Conservation (phyloP, 1,140 invertebrate genomes). For the Drosophila nikananu region DNA sequence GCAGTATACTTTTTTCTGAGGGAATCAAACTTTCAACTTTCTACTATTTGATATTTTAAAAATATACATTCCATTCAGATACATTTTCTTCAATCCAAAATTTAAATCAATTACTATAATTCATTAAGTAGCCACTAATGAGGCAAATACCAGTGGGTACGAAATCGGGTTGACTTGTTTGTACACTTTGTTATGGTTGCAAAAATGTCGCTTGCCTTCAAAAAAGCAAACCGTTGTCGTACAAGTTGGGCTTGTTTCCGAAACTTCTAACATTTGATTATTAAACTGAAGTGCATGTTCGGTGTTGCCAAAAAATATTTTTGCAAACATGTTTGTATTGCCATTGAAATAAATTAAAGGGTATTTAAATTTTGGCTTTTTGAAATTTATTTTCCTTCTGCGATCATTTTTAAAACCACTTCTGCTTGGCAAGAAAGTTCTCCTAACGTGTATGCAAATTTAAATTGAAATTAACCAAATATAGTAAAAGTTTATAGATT, state of each 20-base stretch:
- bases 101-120: neutral
- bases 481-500: too few relatives aligned
- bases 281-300: neutral
- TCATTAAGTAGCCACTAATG: neutral
- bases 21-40: neutral
- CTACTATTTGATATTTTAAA: too few relatives aligned
- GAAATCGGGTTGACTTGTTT: too few relatives aligned
- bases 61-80: neutral
- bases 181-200: neutral
- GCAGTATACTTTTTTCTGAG: neutral
- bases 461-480: neutral
- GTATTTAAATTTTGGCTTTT: neutral
- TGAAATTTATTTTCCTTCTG: neutral
- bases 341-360: neutral
- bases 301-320: too few relatives aligned
- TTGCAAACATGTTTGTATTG: neutral
- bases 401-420: neutral
- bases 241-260: neutral
- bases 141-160: neutral
- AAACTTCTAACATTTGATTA: neutral
- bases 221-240: neutral
- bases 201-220: neutral
- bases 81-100: neutral
- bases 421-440: neutral
- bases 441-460: conserved; percentile 1